phyloP scores from a whole-genome alignment of 2,113 vertebrate genomes.

The Saguinus midas region DNA sequence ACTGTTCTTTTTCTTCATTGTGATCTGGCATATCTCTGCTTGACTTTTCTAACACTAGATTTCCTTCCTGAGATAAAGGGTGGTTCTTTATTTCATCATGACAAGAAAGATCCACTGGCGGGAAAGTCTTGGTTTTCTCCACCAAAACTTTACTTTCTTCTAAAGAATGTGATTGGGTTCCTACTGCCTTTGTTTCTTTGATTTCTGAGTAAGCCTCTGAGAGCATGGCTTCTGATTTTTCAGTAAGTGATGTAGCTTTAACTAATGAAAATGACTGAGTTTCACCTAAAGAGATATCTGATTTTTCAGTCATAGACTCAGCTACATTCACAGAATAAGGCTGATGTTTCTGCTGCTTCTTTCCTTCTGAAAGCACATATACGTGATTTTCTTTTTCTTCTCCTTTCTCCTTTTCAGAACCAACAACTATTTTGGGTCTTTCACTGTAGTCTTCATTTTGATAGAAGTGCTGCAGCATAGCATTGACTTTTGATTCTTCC shows the following conservation, averaged over 20 bases:
- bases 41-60: conserved; percentile 29
- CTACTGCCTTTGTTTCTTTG: conserved; percentile 41
- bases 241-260: conserved; percentile 25
- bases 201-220: conserved; percentile 15
- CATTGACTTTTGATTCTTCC: conserved; percentile 4
- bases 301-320: neutral
- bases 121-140: conserved; percentile 2
- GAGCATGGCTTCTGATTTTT: conserved; percentile 36
- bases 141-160: conserved; percentile 31
- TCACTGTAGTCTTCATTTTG: conserved; percentile 45
- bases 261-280: neutral
- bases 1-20: neutral
- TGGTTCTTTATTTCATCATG: neutral
- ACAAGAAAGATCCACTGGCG: neutral
- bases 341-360: neutral
- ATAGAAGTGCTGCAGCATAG: neutral
- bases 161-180: neutral
- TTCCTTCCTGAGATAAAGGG: neutral
- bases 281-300: conserved; percentile 26
- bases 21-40: neutral
- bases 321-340: neutral
- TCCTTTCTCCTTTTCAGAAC: conserved; percentile 27
- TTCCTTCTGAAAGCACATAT: conserved; percentile 6
- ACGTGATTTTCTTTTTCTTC: neutral
- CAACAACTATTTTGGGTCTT: conserved; percentile 5